A percentile compares a stretch with the other conserved stretches of the same genome.
These are phyloP conservation scores for Pollachius pollachius DNA, from an alignment of 2,113 vertebrate species.

Conservation along the genomic window DNA sequence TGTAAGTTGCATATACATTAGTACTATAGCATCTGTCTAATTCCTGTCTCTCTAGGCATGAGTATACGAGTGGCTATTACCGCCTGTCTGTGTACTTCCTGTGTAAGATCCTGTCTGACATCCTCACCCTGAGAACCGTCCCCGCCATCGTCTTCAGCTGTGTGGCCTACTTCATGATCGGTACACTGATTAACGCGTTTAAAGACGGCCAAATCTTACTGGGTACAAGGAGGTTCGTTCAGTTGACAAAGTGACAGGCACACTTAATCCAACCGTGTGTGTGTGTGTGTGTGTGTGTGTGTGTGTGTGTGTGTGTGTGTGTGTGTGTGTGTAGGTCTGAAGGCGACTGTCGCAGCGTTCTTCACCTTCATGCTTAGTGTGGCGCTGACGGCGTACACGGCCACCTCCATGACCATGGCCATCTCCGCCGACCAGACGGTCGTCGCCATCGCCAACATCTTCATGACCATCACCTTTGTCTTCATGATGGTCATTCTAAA, in stretches of 20 bases:
- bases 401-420: slow-evolving; percentile 86
- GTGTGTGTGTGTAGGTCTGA: slow-evolving; percentile 44
- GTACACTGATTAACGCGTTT: slow-evolving; percentile 49
- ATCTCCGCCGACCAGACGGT: slow-evolving; percentile 85
- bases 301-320: slow-evolving; percentile 16
- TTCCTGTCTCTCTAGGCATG: slow-evolving; percentile 75
- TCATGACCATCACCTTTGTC: slow-evolving; percentile 84
- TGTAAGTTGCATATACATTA: too few relatives aligned
- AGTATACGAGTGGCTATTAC: slow-evolving; percentile 96
- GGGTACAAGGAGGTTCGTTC: too few relatives aligned
- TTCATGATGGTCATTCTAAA: slow-evolving; percentile 87
- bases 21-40: too few relatives aligned
- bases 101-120: slow-evolving; percentile 84
- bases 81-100: slow-evolving; percentile 88
- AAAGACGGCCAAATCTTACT: not conserved
- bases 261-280: not conserved
- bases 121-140: slow-evolving; percentile 83
- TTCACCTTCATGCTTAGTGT: slow-evolving; percentile 85
- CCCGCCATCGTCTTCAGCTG: slow-evolving; percentile 84
- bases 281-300: too few relatives aligned
- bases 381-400: slow-evolving; percentile 80
- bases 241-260: too few relatives aligned
- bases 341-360: slow-evolving; percentile 73
- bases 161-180: slow-evolving; percentile 89
- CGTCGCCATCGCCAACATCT: slow-evolving; percentile 84